Evolutionary conservation across 2,797 vertebrate species (phyloP).

Genomic region (Erithacus rubecula): DNA sequence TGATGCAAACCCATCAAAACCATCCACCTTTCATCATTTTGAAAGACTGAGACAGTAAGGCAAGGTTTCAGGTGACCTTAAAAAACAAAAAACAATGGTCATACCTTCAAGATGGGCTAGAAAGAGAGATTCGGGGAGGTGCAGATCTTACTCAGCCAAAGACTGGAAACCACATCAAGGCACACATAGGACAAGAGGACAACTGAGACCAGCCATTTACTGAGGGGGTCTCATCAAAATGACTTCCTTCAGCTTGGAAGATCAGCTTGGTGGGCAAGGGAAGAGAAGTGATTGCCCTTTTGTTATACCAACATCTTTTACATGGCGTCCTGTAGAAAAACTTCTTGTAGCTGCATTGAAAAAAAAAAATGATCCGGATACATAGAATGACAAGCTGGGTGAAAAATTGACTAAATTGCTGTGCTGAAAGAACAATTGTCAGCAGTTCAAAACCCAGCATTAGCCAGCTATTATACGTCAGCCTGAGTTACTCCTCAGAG

Average conservation of each 20-base stretch:
- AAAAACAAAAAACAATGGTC: background rate
- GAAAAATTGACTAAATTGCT: conserved; percentile 51
- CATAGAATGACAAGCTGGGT: background rate
- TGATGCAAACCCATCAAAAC: background rate
- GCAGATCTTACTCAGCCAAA: background rate
- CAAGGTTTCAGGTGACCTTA: background rate
- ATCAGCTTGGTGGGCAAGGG: background rate
- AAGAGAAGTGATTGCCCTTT: background rate
- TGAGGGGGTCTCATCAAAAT: background rate
- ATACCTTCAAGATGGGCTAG: background rate
- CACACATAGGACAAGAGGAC: background rate
- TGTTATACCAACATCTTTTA: background rate
- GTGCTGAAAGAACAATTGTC: background rate
- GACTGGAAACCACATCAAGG: background rate
- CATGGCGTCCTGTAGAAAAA: background rate
- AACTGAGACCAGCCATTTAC: background rate
- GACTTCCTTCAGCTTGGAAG: background rate
- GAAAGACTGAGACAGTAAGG: background rate
- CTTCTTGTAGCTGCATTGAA: background rate
- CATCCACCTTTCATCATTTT: background rate
- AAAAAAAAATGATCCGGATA: background rate
- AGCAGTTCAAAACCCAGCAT: conserved; percentile 27
- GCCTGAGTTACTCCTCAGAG: background rate
- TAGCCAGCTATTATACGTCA: background rate
- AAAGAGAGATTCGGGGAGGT: background rate